Evolutionary conservation across 2,113 vertebrate species (phyloP).

Genomic region (Corythaeola cristata): DNA sequence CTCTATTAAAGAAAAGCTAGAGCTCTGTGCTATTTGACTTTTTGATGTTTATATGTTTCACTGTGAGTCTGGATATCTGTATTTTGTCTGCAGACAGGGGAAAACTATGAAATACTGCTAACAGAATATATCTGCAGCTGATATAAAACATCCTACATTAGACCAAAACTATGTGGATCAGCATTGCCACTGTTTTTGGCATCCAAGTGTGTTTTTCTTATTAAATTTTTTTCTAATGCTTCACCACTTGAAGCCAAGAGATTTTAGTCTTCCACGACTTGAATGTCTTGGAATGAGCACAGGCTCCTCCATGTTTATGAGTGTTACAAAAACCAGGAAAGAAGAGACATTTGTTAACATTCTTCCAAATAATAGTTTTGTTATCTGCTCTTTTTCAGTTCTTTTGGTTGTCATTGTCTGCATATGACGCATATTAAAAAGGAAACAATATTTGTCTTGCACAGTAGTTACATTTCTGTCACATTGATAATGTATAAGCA

Average conservation of each 20-base stretch:
- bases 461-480: not conserved
- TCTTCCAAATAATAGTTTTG: not conserved
- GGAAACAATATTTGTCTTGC: not conserved
- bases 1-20: not conserved
- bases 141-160: not conserved
- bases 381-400: not conserved
- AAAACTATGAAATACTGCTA: not conserved
- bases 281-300: not conserved
- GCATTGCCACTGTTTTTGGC: not conserved
- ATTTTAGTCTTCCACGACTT: not conserved
- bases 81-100: not conserved
- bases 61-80: not conserved
- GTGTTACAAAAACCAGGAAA: not conserved
- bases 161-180: not conserved
- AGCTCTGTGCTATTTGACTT: not conserved
- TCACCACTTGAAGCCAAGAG: not conserved
- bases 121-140: not conserved
- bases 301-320: not conserved
- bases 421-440: not conserved
- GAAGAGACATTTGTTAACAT: not conserved
- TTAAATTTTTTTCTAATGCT: not conserved
- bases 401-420: not conserved
- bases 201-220: not conserved
- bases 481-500: fast-evolving
- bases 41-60: not conserved